Evolutionary conservation across 1,140 invertebrate species (phyloP).

Genomic region (Dinoponera quadriceps): DNA sequence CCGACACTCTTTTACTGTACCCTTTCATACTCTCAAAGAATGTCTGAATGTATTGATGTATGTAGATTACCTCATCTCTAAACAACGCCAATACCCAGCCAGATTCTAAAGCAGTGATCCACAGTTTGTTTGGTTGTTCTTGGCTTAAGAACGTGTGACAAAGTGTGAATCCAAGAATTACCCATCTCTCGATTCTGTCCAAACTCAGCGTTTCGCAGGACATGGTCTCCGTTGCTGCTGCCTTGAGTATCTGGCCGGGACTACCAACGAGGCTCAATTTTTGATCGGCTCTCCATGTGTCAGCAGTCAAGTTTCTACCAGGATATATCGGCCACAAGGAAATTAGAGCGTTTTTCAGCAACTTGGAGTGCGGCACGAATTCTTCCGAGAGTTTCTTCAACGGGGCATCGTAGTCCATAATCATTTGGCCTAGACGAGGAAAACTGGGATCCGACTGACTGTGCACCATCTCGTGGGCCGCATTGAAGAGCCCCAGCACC

Average conservation of each 20-base stretch:
- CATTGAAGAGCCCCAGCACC: slow-evolving; percentile 98
- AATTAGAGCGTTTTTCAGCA: slow-evolving; percentile 93
- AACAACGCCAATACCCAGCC: slow-evolving; percentile 98
- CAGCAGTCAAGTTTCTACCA: slow-evolving; percentile 95
- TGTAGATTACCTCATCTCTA: slow-evolving; percentile 98
- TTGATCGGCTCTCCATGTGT: slow-evolving; percentile 97
- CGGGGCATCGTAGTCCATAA: slow-evolving; percentile 98
- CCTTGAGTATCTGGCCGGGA: slow-evolving; percentile 95
- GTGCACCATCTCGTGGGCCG: slow-evolving; percentile 98
- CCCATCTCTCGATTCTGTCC: slow-evolving; percentile 98
- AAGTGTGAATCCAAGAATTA: slow-evolving; percentile 97
- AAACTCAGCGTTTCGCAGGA: slow-evolving; percentile 98
- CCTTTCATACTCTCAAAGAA: slow-evolving; percentile 99
- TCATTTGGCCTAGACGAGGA: slow-evolving; percentile 97
- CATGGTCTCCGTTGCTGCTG: slow-evolving; percentile 97
- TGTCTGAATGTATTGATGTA: slow-evolving; percentile 96
- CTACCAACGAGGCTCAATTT: slow-evolving; percentile 97
- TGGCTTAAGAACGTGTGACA: slow-evolving; percentile 94
- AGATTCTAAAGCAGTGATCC: slow-evolving; percentile 95
- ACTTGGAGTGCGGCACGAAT: slow-evolving; percentile 97
- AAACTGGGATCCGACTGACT: slow-evolving; percentile 96
- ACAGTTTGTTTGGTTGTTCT: slow-evolving; percentile 94
- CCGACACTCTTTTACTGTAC: slow-evolving; percentile 95
- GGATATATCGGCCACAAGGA: slow-evolving; percentile 96
- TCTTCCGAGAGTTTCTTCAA: slow-evolving; percentile 98